Evolutionary conservation across 64 coral and sea anemone species (phyloP).

Genomic region (Stichodactyla helianthus): DNA sequence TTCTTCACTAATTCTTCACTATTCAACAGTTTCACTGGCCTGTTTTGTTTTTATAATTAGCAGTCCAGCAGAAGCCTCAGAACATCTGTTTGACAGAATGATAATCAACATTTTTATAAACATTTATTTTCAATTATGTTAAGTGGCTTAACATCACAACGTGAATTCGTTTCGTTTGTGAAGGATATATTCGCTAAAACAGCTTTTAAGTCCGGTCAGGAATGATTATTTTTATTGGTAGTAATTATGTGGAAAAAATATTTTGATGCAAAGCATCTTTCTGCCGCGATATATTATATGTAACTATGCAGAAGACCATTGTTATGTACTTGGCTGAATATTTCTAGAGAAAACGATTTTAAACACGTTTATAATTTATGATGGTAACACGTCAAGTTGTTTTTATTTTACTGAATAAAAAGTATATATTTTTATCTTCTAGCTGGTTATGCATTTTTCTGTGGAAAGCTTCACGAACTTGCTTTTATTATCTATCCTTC

Average conservation of each 20-base stretch:
- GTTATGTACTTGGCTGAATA: neutral
- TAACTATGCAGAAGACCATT: neutral
- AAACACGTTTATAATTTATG: neutral
- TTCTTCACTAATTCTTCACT: neutral
- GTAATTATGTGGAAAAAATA: neutral
- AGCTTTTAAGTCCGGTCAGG: neutral
- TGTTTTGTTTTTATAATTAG: constrained; percentile 38
- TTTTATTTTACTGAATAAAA: neutral
- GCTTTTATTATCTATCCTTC: neutral
- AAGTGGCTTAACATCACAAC: constrained; percentile 17
- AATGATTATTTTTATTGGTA: constrained; percentile 9
- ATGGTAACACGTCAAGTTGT: neutral
- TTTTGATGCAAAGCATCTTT: neutral
- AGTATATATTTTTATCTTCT: neutral
- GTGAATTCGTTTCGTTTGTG: neutral
- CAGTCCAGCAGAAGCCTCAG: neutral
- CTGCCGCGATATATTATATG: neutral
- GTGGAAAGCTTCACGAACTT: neutral
- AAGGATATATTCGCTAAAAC: constrained; percentile 1
- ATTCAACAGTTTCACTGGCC: neutral
- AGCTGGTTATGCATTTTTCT: neutral
- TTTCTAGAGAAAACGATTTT: neutral
- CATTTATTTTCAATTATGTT: constrained; percentile 31
- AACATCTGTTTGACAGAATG: constrained; percentile 24
- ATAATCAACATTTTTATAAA: constrained; percentile 33